phyloP scores from a whole-genome alignment of 2,797 vertebrate genomes.

The Cynopterus sphinx region DNA sequence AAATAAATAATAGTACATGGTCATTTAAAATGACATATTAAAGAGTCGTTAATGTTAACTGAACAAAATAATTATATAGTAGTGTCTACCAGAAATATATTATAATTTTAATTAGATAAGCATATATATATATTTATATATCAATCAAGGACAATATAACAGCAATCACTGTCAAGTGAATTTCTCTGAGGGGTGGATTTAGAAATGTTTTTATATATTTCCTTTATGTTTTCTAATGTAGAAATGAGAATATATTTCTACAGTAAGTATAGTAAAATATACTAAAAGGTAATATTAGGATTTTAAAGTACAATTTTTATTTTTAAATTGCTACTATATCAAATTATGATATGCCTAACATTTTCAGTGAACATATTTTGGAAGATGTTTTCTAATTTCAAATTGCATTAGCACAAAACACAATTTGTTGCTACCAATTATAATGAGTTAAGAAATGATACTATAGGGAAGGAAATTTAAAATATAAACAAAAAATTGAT shows the following conservation, averaged over 20 bases:
- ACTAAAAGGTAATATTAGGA: background rate
- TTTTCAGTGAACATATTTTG: background rate
- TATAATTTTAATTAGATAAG: background rate
- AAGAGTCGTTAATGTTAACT: background rate
- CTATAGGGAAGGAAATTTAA: background rate
- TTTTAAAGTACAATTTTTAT: background rate
- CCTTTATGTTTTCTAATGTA: background rate
- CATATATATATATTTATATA: background rate
- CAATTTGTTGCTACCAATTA: background rate
- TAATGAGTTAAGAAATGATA: slow-evolving; percentile 1
- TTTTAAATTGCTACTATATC: background rate
- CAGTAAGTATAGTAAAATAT: background rate
- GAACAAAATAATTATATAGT: background rate
- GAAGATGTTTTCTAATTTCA: background rate
- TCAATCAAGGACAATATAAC: background rate
- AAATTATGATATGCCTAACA: background rate
- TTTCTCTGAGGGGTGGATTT: background rate
- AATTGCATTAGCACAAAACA: background rate
- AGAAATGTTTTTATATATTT: background rate
- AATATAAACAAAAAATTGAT: background rate
- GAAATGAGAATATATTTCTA: slow-evolving; percentile 12
- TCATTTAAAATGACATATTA: background rate
- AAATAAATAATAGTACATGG: background rate
- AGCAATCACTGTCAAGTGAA: background rate
- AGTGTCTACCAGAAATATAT: background rate